These are phyloP conservation scores for Drosophila subquinaria DNA, from an alignment of 2,888 invertebrate species.

Conservation along the genomic window DNA sequence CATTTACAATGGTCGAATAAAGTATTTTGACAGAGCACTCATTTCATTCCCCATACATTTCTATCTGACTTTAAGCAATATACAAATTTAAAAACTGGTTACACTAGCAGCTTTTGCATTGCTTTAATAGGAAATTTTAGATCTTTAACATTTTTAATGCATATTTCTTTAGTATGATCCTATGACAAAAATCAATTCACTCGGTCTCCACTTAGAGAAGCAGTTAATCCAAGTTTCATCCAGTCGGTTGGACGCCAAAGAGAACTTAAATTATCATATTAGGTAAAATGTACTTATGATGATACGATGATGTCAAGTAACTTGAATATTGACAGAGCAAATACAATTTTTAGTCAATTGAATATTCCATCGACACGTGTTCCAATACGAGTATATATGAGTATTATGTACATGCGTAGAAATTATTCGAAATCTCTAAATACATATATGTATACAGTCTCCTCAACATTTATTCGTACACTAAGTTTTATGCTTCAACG, in stretches of 20 bases:
- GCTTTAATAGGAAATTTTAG: background rate
- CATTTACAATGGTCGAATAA: background rate
- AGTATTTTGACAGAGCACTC: background rate
- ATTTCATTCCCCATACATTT: no score
- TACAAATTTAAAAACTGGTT: no score
- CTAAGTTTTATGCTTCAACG: no score
- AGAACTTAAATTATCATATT: conserved; percentile 13
- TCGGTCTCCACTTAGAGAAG: background rate
- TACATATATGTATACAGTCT: no score
- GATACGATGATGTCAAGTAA: conserved; percentile 16
- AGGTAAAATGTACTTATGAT: background rate
- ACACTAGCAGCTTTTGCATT: background rate
- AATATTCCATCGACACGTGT: background rate
- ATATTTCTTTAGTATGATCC: background rate
- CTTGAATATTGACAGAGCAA: conserved; percentile 6
- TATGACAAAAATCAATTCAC: background rate
- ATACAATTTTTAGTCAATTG: conserved; percentile 9
- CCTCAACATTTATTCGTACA: no score
- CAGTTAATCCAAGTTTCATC: background rate
- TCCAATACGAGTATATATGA: background rate
- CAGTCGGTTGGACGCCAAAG: background rate
- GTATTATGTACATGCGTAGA: background rate
- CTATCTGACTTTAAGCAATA: background rate
- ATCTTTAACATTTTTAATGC: background rate
- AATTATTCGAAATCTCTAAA: no score